Evolutionary conservation across 2,888 invertebrate genomes (phyloP), one percentile per base, ranked within the genome.

Genomic region (Hypsopygia costalis): DNA sequence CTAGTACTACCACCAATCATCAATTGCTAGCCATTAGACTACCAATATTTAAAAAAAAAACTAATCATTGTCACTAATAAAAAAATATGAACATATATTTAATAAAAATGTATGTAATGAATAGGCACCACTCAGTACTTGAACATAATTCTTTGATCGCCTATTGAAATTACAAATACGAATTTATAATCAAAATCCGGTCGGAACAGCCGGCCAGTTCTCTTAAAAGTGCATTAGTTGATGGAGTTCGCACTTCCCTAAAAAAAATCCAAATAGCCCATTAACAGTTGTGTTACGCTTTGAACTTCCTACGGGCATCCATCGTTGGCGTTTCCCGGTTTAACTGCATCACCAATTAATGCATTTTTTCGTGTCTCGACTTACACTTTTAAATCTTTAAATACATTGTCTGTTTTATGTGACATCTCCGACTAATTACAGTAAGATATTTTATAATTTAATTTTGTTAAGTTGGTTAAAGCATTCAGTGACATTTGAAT

Each of bases 301-400:
- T 81, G 76, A 80, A 78, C 73, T 70, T 50, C 42, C 60, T 58
- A 49, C 66, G 63, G 58, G 56, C 73, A 66, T 70, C 71, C 71
- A 71, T 72, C 72, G 69, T 49, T 52, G 59, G 61, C 47, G 47
- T 56, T 16, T 61, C 67, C 67, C 60, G 56, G 62, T 71, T 69
- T 70, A 73, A 69, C 58, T 51, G 46, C 64, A 62, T 58, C 69
- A 74, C 78, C 76, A 83, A 83, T 83, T 83, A 83, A 80, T 69
- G 77, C 62, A 72, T 78, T 79, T 78, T 76, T 75, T 68, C 58
- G 47, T 58, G 55, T 61, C 55, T 55, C 54, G 34, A 36, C 44
- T 44, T 48, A 49, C 46, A 34, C 30, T 37, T 41, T 8, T 35
- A 29, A 36, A 29, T 32, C 34, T 36, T 40, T 33, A 41, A 29